phyloP scores from a whole-genome alignment of 2,888 invertebrate genomes.

The Temnothorax ravouxi region DNA sequence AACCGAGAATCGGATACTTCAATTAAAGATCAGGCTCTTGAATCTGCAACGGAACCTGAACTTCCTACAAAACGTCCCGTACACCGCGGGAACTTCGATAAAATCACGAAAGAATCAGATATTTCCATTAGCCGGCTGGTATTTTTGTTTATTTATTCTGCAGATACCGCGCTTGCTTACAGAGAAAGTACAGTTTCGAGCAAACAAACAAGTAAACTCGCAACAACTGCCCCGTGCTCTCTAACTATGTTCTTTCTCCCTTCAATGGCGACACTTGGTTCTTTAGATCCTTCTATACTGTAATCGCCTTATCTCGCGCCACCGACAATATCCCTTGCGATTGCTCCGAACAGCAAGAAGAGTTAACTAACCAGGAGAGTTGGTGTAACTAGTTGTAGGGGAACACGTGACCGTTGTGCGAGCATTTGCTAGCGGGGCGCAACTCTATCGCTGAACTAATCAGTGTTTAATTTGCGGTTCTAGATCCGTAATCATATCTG shows the following conservation, averaged over 20 bases:
- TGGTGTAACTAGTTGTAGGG: conserved; percentile 33
- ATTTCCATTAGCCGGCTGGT: conserved; percentile 1
- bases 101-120: background rate
- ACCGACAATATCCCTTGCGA: conserved; percentile 29
- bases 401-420: conserved; percentile 43
- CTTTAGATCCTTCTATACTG: conserved; percentile 24
- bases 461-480: conserved; percentile 34
- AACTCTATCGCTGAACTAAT: conserved; percentile 21
- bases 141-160: conserved; percentile 29
- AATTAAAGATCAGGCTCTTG: background rate
- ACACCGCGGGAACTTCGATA: background rate
- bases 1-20: background rate
- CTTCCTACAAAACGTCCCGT: background rate
- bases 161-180: no score
- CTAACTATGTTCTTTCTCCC: background rate
- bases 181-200: no score
- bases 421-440: background rate
- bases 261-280: conserved; percentile 29
- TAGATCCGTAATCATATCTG: conserved; percentile 20
- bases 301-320: conserved; percentile 41
- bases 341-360: conserved; percentile 39
- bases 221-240: background rate
- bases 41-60: background rate
- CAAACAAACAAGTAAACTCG: background rate
- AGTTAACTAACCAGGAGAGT: conserved; percentile 48